phyloP scores from a whole-genome alignment of 2,113 vertebrate species.

The Callopanchax toddi region DNA sequence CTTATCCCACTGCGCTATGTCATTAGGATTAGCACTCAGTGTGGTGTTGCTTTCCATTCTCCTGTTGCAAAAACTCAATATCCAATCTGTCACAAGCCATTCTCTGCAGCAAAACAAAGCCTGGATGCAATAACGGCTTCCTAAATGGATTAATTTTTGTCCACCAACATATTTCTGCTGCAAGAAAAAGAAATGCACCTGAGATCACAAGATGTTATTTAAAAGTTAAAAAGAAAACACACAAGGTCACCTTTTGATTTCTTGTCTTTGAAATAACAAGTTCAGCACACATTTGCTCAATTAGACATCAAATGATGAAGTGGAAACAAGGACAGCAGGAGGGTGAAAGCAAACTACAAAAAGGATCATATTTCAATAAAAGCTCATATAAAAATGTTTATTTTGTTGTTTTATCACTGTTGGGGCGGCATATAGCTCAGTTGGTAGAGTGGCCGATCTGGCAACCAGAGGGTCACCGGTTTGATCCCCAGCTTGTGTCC shows the following conservation, averaged over 20 bases:
- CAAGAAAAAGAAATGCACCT: conserved; percentile 29
- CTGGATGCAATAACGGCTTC: conserved; percentile 40
- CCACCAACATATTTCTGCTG: conserved; percentile 20
- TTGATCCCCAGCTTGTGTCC: no score
- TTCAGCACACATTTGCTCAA: no score
- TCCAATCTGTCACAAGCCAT: conserved; percentile 63
- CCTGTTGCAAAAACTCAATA: conserved; percentile 64
- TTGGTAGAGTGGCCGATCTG: no score
- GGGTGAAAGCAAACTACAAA: no score
- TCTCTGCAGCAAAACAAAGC: conserved; percentile 51
- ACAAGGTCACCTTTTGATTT: conserved; percentile 4
- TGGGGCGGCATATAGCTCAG: no score
- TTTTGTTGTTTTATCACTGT: no score
- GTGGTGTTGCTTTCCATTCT: conserved; percentile 60
- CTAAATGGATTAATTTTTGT: conserved; percentile 63
- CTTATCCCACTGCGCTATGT: conserved; percentile 38
- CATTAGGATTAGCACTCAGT: conserved; percentile 58
- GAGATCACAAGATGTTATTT: conserved; percentile 15
- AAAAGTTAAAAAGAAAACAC: not conserved
- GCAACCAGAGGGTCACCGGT: no score
- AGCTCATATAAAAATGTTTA: no score
- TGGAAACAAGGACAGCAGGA: no score
- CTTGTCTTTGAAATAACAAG: no score
- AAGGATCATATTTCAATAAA: no score
- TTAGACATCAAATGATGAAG: no score